Conservation (phyloP, 2,888 invertebrate genomes). For the Drosophila percnosoma region DNA sequence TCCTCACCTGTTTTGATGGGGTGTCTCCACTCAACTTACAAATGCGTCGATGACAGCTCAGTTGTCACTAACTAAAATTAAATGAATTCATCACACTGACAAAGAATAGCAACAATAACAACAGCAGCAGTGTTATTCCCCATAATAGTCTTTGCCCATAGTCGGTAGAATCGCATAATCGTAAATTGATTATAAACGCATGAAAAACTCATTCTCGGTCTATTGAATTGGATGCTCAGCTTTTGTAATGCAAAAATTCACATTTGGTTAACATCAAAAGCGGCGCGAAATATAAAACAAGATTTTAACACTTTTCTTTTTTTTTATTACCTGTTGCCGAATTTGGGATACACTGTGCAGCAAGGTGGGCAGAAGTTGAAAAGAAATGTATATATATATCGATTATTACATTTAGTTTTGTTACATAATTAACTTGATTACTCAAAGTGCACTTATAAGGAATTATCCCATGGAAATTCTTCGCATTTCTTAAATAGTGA, state of each 20-base stretch:
- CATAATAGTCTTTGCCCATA: constrained; percentile 45
- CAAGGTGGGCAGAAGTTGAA: not conserved
- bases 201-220: constrained; percentile 50
- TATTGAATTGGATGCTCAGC: constrained; percentile 32
- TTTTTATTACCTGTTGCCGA: not conserved
- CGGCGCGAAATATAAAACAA: constrained; percentile 28
- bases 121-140: not conserved
- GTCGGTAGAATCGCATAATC: constrained; percentile 38
- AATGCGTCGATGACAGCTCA: constrained; percentile 75
- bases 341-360: constrained; percentile 10
- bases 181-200: constrained; percentile 72
- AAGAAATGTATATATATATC: not conserved
- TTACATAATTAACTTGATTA: not conserved
- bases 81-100: constrained; percentile 64
- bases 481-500: not conserved
- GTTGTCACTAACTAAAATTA: constrained; percentile 66
- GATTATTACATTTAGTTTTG: not conserved
- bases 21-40: constrained; percentile 60
- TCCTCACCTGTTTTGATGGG: constrained; percentile 11
- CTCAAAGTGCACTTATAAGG: not conserved
- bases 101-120: constrained; percentile 17
- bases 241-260: constrained; percentile 56
- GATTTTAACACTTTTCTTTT: constrained; percentile 7
- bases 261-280: constrained; percentile 55
- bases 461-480: not conserved